These are phyloP conservation scores for Charanyca ferruginea DNA, from an alignment of 2,888 invertebrate genomes.

Conservation along the genomic window DNA sequence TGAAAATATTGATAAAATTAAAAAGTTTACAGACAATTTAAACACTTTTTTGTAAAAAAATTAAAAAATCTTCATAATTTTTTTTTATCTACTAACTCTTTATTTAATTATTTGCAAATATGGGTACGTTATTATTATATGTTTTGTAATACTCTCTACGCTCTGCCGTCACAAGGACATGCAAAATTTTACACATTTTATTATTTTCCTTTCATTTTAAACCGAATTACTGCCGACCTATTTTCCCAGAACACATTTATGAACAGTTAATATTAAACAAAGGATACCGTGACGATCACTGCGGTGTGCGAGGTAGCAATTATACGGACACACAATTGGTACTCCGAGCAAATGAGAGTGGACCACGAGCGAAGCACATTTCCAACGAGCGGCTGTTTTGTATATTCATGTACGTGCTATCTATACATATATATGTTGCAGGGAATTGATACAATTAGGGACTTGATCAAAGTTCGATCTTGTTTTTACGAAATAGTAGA, in stretches of 20 bases:
- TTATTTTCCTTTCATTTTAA: no score
- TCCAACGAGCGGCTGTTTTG: background rate
- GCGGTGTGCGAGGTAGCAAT: constrained; percentile 10
- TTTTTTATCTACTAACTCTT: no score
- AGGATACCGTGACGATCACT: background rate
- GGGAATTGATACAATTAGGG: no score
- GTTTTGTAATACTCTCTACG: no score
- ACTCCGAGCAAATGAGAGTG: background rate
- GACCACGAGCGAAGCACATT: background rate
- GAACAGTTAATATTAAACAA: background rate
- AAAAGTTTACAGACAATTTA: background rate
- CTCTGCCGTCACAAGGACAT: no score
- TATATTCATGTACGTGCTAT: background rate
- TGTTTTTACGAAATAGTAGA: no score
- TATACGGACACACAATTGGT: constrained; percentile 17
- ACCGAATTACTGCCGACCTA: background rate
- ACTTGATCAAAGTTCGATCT: no score
- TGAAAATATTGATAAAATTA: background rate
- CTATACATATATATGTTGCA: no score
- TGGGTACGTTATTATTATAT: no score
- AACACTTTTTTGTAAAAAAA: background rate
- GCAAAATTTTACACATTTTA: no score
- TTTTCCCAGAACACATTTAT: background rate
- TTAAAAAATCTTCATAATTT: background rate
- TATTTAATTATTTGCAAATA: no score